Conservation (phyloP, 1,140 invertebrate genomes). For the Hyposmocoma kahamanoa region DNA sequence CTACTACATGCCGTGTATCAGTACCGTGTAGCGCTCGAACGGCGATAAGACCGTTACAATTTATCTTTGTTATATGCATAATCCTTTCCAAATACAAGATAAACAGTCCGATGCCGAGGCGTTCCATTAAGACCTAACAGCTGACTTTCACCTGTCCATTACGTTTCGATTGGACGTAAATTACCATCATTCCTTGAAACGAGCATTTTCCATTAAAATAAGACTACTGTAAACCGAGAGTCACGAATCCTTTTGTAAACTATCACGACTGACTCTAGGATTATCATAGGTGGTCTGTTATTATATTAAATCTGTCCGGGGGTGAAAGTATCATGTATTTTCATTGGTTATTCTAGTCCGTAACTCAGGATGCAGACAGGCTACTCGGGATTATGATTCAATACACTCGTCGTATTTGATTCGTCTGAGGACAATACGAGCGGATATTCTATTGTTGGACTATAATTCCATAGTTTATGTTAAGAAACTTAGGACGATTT, state of each 20-base stretch:
- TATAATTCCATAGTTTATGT: no score
- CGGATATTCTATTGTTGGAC: no score
- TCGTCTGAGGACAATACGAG: no score
- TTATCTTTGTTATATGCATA: constrained; percentile 36
- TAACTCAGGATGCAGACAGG: constrained; percentile 38
- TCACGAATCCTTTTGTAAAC: constrained; percentile 59
- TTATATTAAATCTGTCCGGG: constrained; percentile 50
- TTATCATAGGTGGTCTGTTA: constrained; percentile 58
- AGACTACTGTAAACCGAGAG: constrained; percentile 55
- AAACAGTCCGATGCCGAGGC: constrained; percentile 5
- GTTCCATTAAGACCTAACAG: constrained; percentile 8
- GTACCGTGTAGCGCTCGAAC: not conserved
- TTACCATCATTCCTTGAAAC: constrained; percentile 44
- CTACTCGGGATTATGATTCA: constrained; percentile 56
- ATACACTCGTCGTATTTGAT: no score
- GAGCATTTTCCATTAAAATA: constrained; percentile 51
- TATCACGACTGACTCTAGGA: constrained; percentile 55
- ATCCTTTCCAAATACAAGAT: constrained; percentile 19
- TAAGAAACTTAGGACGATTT: no score
- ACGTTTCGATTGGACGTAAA: constrained; percentile 41
- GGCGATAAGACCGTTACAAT: constrained; percentile 19
- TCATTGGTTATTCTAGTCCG: constrained; percentile 57
- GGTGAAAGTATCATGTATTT: constrained; percentile 52
- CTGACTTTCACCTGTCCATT: constrained; percentile 56
- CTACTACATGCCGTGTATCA: not conserved